Conservation (phyloP, 2,113 vertebrate genomes). For the Cricetomys ansorgei region DNA sequence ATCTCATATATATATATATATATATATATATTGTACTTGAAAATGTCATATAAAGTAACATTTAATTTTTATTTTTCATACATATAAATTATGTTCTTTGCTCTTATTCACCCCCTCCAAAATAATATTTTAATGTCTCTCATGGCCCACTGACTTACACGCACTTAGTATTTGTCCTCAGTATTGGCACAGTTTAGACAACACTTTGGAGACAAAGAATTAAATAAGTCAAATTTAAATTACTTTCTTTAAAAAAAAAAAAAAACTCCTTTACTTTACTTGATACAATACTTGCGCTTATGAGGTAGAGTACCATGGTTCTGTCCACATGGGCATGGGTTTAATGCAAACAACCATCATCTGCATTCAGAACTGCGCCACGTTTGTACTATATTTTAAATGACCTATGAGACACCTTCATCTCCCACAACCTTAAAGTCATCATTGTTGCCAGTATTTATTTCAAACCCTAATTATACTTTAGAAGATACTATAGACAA, state of each 20-base stretch:
- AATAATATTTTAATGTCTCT: neutral
- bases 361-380: neutral
- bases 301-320: rapidly evolving
- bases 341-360: neutral
- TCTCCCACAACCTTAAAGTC: constrained; percentile 28
- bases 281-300: neutral
- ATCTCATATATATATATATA: too few relatives aligned
- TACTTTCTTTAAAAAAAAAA: neutral
- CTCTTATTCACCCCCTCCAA: neutral
- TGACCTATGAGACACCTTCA: neutral
- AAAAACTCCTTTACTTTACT: neutral
- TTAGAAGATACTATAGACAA: neutral
- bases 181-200: neutral
- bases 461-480: neutral
- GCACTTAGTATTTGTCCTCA: neutral
- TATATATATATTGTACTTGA: neutral
- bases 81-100: neutral
- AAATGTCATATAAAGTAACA: neutral
- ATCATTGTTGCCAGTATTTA: neutral
- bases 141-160: neutral
- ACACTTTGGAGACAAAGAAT: neutral
- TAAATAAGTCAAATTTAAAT: constrained; percentile 20
- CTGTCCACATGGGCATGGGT: neutral
- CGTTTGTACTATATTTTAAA: neutral
- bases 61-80: neutral